phyloP scores from a whole-genome alignment of 2,113 vertebrate genomes.

The Lucifuga dentata region DNA sequence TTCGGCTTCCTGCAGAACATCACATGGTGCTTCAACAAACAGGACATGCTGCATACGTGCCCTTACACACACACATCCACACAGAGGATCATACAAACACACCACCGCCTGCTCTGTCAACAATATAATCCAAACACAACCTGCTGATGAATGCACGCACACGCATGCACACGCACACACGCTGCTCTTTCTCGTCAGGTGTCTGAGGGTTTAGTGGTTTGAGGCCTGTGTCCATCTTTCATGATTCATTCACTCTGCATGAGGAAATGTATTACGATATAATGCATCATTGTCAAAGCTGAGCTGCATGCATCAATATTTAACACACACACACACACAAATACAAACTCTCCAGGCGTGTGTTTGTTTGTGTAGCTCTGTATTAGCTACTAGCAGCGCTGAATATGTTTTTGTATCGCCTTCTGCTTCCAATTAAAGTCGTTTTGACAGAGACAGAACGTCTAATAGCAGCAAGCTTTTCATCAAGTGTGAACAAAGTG shows the following conservation, averaged over 20 bases:
- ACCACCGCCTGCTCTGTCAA: conserved; percentile 39
- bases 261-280: conserved; percentile 19
- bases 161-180: too few relatives aligned
- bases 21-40: conserved; percentile 28
- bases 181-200: conserved; percentile 7
- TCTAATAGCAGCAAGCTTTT: conserved; percentile 14
- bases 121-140: conserved; percentile 1
- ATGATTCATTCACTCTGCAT: conserved; percentile 14
- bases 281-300: conserved; percentile 21
- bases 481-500: conserved; percentile 22
- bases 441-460: conserved; percentile 27
- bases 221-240: conserved; percentile 4
- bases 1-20: conserved; percentile 21
- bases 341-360: conserved; percentile 5
- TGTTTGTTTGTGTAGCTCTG: conserved; percentile 11
- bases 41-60: conserved; percentile 55
- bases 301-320: conserved; percentile 48
- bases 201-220: conserved; percentile 32
- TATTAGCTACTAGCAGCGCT: conserved; percentile 23
- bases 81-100: conserved; percentile 22
- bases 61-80: conserved; percentile 25
- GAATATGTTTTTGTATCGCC: too few relatives aligned
- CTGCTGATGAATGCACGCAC: background rate
- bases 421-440: too few relatives aligned
- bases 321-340: conserved; percentile 29